These are phyloP conservation scores for Myotis daubentonii DNA, from an alignment of 2,797 vertebrate species.

Conservation along the genomic window DNA sequence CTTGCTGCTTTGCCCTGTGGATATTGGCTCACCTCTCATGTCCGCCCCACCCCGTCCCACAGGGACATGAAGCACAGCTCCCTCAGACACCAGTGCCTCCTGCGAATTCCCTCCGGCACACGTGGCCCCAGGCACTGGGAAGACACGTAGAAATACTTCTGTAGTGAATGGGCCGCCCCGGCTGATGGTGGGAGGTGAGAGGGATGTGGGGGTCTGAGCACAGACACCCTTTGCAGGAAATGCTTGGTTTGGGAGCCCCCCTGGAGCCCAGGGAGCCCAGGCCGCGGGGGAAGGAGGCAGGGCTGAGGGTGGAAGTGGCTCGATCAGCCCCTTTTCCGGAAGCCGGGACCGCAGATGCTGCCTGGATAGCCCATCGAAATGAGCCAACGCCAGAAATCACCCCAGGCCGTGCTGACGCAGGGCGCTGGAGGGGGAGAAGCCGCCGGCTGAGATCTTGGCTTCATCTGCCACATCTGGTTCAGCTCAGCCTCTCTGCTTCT, in stretches of 20 bases:
- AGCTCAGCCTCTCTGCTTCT: slow-evolving; percentile 59
- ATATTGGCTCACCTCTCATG: neutral
- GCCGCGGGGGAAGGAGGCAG: neutral
- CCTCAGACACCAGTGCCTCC: neutral
- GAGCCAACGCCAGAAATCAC: slow-evolving; percentile 51
- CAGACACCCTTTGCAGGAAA: neutral
- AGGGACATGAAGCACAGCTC: neutral
- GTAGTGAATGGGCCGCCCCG: neutral
- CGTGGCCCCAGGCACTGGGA: neutral
- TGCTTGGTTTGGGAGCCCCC: fast-evolving
- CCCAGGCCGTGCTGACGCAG: slow-evolving; percentile 58
- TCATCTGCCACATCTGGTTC: slow-evolving; percentile 53
- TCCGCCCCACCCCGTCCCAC: neutral
- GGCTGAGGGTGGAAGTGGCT: neutral
- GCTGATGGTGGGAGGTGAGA: neutral
- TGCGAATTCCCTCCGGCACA: neutral
- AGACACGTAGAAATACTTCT: neutral
- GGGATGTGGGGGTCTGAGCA: neutral
- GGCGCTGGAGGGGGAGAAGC: slow-evolving; percentile 30
- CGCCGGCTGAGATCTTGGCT: slow-evolving; percentile 60
- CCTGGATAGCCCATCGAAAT: slow-evolving; percentile 56
- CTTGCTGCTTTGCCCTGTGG: neutral
- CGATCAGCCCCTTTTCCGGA: slow-evolving; percentile 35
- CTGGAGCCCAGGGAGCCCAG: neutral
- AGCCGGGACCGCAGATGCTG: slow-evolving; percentile 42